phyloP scores from a whole-genome alignment of 2,888 invertebrate genomes.

The Nineta flava region DNA sequence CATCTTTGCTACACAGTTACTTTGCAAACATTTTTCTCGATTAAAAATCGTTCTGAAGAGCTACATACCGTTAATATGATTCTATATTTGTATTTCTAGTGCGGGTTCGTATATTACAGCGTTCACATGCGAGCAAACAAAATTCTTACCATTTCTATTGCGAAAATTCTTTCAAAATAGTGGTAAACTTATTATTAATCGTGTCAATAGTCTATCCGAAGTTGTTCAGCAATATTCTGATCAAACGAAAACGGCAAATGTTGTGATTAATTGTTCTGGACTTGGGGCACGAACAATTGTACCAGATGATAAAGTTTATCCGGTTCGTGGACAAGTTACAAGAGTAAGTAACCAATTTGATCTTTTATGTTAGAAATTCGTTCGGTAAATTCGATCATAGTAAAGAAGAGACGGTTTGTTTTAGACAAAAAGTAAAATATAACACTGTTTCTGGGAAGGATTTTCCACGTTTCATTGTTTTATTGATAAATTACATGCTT shows the following conservation, averaged over 20 bases:
- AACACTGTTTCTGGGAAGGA: too few relatives aligned
- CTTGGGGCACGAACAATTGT: constrained; percentile 45
- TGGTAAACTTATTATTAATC: constrained; percentile 34
- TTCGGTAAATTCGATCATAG: too few relatives aligned
- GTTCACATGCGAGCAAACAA: constrained; percentile 47
- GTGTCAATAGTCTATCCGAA: constrained; percentile 35
- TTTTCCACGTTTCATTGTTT: too few relatives aligned
- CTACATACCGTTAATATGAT: too few relatives aligned
- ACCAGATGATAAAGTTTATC: constrained; percentile 39
- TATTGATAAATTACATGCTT: too few relatives aligned
- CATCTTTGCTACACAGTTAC: not conserved
- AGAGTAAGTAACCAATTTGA: constrained; percentile 33
- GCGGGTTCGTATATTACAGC: constrained; percentile 47
- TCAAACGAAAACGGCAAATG: constrained; percentile 31
- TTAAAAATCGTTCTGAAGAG: too few relatives aligned
- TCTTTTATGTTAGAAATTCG: too few relatives aligned
- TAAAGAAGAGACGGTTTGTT: too few relatives aligned
- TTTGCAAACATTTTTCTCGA: not conserved
- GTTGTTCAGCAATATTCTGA: constrained; percentile 26
- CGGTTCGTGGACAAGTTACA: constrained; percentile 62
- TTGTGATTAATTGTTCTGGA: constrained; percentile 69
- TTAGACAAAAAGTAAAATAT: too few relatives aligned
- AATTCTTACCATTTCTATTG: constrained; percentile 49
- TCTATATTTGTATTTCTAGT: constrained; percentile 27
- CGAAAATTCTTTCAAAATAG: constrained; percentile 40